These are phyloP conservation scores for Sparus aurata DNA, from an alignment of 2,797 vertebrate species.

Conservation along the genomic window DNA sequence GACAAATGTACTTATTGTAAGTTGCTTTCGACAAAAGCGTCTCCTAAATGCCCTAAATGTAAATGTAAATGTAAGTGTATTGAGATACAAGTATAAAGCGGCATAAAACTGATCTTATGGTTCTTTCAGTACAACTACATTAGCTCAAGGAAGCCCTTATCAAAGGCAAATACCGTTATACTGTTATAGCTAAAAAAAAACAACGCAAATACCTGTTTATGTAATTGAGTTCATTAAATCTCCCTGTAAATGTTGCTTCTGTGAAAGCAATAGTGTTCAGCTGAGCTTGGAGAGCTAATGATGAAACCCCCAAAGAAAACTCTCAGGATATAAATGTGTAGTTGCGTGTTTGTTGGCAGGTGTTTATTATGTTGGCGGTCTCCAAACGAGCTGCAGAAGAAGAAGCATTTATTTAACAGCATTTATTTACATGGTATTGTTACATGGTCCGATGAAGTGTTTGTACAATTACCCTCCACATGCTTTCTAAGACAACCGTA, in stretches of 20 bases:
- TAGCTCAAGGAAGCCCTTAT: neutral
- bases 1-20: too few species aligned
- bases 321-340: neutral
- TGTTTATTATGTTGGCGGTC: neutral
- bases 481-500: neutral
- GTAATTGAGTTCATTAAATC: neutral
- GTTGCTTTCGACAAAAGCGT: too few species aligned
- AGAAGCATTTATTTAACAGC: too few species aligned
- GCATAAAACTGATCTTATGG: neutral
- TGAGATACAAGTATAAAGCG: too few species aligned
- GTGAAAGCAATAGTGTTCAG: too few species aligned
- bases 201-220: neutral
- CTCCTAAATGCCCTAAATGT: too few species aligned
- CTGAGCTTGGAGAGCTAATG: neutral
- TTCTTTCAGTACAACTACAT: neutral
- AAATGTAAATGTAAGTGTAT: too few species aligned
- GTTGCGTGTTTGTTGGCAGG: neutral
- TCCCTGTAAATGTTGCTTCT: neutral
- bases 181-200: neutral
- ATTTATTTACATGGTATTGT: neutral
- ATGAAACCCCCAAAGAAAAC: neutral
- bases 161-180: neutral
- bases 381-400: too few species aligned
- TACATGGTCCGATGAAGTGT: slow-evolving; percentile 1
- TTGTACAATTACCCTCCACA: neutral